A percentile compares a stretch with the other conserved stretches of the same genome.
phyloP scores from a whole-genome alignment of 37 sponge, comb jelly and placozoan genomes.

The Petrosia ficiformis region DNA sequence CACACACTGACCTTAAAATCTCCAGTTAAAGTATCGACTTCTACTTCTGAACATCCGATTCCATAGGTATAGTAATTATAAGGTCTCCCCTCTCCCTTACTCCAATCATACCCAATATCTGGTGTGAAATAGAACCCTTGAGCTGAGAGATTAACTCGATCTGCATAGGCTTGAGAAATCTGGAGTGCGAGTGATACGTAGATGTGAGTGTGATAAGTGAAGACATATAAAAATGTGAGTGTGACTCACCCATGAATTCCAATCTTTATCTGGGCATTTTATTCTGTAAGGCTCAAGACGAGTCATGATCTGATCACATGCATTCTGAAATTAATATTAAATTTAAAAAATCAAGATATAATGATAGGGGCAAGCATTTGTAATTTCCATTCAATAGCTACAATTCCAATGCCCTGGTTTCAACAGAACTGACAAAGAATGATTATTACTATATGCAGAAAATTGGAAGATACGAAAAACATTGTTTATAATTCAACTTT shows the following conservation, averaged over 20 bases:
- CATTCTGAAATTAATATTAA: conserved; percentile 43
- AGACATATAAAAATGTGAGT: background rate
- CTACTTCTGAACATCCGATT: conserved; percentile 62
- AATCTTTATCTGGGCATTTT: conserved; percentile 46
- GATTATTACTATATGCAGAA: too few species aligned
- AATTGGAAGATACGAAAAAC: background rate
- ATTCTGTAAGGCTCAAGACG: conserved; percentile 61
- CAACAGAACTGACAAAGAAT: too few species aligned
- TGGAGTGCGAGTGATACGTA: background rate
- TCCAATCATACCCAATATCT: conserved; percentile 53
- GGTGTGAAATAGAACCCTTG: conserved; percentile 68
- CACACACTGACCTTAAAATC: conserved; percentile 20
- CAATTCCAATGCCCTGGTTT: too few species aligned
- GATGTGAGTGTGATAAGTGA: background rate
- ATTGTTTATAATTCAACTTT: background rate
- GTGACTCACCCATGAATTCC: conserved; percentile 77
- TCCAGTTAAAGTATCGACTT: conserved; percentile 83
- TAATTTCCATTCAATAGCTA: too few species aligned
- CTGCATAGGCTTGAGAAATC: conserved; percentile 62
- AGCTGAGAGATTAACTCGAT: conserved; percentile 72
- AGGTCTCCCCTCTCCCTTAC: conserved; percentile 38
- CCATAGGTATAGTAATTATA: conserved; percentile 79
- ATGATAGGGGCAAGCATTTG: too few species aligned
- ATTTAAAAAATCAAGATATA: too few species aligned
- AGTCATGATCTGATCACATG: conserved; percentile 70